phyloP scores from a whole-genome alignment of 2,797 vertebrate genomes.

The Micropoecilia bifurca region DNA sequence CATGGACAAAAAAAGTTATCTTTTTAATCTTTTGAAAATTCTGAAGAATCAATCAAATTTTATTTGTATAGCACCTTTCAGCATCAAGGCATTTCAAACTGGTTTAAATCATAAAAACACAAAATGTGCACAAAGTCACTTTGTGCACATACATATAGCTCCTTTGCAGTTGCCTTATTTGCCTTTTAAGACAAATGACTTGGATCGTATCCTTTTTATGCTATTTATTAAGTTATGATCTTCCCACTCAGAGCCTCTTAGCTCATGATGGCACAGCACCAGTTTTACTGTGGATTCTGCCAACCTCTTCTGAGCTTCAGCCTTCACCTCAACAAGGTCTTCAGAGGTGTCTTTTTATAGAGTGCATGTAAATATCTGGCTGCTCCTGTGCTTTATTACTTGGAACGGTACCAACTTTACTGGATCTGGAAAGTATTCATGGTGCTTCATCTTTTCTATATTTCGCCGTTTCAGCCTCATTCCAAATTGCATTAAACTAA shows the following conservation, averaged over 20 bases:
- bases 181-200: neutral
- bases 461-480: too few relatives aligned
- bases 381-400: neutral
- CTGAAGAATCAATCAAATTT: neutral
- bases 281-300: neutral
- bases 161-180: neutral
- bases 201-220: neutral
- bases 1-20: neutral
- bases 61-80: too few relatives aligned
- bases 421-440: too few relatives aligned
- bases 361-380: neutral
- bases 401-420: neutral
- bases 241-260: neutral
- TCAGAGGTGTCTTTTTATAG: neutral
- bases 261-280: neutral
- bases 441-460: too few relatives aligned
- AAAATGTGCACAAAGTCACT: too few relatives aligned
- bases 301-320: neutral
- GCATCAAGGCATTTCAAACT: too few relatives aligned
- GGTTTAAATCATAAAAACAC: too few relatives aligned
- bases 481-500: too few relatives aligned
- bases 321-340: neutral
- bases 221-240: neutral
- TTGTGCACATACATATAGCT: neutral
- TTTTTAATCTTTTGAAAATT: neutral